phyloP scores from a whole-genome alignment of 2,888 invertebrate species.

The Hirtodrosophila duncani region DNA sequence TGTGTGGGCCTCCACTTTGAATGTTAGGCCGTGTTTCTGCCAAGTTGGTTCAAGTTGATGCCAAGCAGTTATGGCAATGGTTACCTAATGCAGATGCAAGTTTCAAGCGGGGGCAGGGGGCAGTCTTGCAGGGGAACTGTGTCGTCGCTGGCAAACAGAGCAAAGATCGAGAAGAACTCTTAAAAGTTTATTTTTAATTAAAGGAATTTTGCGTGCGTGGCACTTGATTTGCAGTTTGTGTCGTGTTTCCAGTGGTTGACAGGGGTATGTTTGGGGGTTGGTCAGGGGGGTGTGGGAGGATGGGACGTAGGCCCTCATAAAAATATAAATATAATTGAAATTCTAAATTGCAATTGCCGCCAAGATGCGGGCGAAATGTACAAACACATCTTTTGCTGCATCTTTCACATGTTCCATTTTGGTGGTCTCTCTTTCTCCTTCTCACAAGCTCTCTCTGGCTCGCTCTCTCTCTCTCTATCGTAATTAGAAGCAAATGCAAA shows the following conservation, averaged over 20 bases:
- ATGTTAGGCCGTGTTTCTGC: conserved; percentile 8
- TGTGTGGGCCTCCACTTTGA: conserved; percentile 29
- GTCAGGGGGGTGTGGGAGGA: background rate
- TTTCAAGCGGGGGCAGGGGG: too few relatives aligned
- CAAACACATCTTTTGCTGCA: conserved; percentile 20
- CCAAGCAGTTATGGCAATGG: conserved; percentile 35
- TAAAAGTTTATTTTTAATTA: conserved; percentile 69
- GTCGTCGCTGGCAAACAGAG: background rate
- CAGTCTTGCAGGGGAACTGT: too few relatives aligned
- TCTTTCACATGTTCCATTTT: conserved; percentile 26
- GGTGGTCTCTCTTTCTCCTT: conserved; percentile 3
- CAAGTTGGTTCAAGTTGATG: conserved; percentile 17
- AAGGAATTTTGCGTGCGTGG: conserved; percentile 67
- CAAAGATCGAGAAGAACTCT: conserved; percentile 42
- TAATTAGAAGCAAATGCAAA: conserved; percentile 69
- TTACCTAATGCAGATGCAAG: conserved; percentile 15
- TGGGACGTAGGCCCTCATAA: conserved; percentile 46
- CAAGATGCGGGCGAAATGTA: conserved; percentile 47
- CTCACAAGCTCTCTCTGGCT: conserved; percentile 7
- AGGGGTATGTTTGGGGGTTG: background rate
- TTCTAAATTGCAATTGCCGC: conserved; percentile 64
- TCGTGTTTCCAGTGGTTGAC: conserved; percentile 38
- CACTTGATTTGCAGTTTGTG: conserved; percentile 69
- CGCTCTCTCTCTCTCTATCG: conserved; percentile 20
- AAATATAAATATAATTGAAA: conserved; percentile 66